Evolutionary conservation across 2,113 vertebrate genomes (phyloP).

Genomic region (Pogonocichla stellata): DNA sequence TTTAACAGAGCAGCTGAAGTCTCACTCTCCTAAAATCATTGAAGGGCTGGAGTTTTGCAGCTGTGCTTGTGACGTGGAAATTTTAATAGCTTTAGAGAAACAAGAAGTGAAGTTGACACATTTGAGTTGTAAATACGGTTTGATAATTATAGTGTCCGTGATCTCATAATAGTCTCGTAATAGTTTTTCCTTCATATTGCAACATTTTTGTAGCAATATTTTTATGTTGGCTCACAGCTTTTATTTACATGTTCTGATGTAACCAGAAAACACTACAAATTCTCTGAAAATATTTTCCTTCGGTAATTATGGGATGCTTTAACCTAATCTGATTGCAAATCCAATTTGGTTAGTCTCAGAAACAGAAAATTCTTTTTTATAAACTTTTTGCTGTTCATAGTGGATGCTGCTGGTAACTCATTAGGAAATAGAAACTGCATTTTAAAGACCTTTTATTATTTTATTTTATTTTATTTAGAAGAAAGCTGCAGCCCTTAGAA

Average conservation of each 20-base stretch:
- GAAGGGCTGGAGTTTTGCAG: neutral
- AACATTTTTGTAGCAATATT: conserved; percentile 16
- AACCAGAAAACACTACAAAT: neutral
- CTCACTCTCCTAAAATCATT: neutral
- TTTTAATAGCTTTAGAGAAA: conserved; percentile 13
- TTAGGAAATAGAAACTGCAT: neutral
- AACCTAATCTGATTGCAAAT: neutral
- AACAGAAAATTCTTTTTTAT: neutral
- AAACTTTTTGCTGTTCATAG: neutral
- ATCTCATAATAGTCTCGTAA: conserved; percentile 49
- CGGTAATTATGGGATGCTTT: neutral
- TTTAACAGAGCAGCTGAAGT: neutral
- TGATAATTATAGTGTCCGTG: conserved; percentile 29
- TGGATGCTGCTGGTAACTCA: neutral
- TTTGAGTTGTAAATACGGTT: neutral
- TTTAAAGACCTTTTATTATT: too few relatives aligned
- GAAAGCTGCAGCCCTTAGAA: neutral
- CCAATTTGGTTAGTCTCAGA: neutral
- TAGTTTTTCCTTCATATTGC: neutral
- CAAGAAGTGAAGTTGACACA: conserved; percentile 12
- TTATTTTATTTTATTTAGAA: neutral
- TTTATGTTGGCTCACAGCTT: conserved; percentile 14
- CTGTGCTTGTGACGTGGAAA: neutral
- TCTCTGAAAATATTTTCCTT: conserved; percentile 19
- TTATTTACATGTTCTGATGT: neutral